Evolutionary conservation across 2,797 vertebrate genomes (phyloP), one percentile per base, ranked within the genome.

Genomic region (Poliocrania exsul): DNA sequence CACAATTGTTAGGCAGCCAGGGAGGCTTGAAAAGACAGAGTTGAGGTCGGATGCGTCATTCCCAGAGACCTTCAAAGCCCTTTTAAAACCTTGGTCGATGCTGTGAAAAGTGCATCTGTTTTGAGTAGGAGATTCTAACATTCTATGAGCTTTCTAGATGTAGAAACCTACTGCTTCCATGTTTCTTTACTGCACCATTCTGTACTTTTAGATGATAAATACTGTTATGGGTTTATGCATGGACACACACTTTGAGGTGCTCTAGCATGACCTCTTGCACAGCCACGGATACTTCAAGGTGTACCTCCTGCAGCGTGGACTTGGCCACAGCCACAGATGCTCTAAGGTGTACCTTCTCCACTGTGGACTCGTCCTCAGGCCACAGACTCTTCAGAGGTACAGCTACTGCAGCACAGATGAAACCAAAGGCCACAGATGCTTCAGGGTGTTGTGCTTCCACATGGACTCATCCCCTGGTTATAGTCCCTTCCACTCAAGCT

Each of bases 251-350:
- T 65, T n/a, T 28, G 73, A 47, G 25, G 38, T 53, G 18, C 38
- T 58, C 33, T 40, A 47, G 38, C 29, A 15, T n/a, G 33, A 47
- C 33, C 51, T 78, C 21, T 7, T 35, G 29, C 29, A 31, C 38
- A 38, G 44, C 7, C 50, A 38, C 3, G 31, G 33, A 18, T 29
- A 38, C 38, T 65, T 35, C 0, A 0, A 78, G 21, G 26, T 16
- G 53, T 19, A 5, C 6, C 25, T 53, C 40, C 33, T 60, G 33
- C 40, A 40, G 51, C 1, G 2, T 47, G 46, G 15, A 14, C 38
- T 35, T 35, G 24, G 44, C 42, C 8, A 26, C 42, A 65, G 42
- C 64, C 64, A 35, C n/a, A 47, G 23, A 47, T 66, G n/a, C 44
- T 66, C 31, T 6, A 4, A 47, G n/a, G 5, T 33, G 31, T 33